Percentiles rank a stretch among this genome's conserved stretches.
Conservation (phyloP, 2,888 invertebrate species). For the Oligia fasciuncula region DNA sequence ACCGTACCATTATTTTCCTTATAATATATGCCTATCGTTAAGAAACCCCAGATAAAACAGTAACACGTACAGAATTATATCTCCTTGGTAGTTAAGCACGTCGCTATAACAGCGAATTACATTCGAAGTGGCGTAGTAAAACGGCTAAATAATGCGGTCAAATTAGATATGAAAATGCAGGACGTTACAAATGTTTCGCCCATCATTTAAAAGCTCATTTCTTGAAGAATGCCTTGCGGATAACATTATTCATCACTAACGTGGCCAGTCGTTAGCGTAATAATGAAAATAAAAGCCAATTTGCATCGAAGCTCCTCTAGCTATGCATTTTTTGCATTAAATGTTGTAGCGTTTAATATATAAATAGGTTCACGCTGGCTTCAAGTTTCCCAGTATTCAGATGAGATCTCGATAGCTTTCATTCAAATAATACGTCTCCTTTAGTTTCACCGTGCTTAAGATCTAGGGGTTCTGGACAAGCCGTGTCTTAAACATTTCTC, state of each 20-base stretch:
- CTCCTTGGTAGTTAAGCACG: constrained; percentile 53
- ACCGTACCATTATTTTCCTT: constrained; percentile 23
- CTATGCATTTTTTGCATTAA: constrained; percentile 69
- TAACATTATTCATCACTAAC: constrained; percentile 75
- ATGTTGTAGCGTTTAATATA: constrained; percentile 60
- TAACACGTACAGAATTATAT: constrained; percentile 58
- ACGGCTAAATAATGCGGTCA: constrained; percentile 61
- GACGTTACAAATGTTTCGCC: constrained; percentile 58
- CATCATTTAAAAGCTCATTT: constrained; percentile 70
- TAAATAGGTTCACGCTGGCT: constrained; percentile 55
- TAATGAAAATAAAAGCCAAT: constrained; percentile 66
- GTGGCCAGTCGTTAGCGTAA: constrained; percentile 66
- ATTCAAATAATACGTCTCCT: constrained; percentile 66
- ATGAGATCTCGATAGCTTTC: constrained; percentile 69
- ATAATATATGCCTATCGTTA: constrained; percentile 45
- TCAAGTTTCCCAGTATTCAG: constrained; percentile 63
- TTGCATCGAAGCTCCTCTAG: constrained; percentile 61
- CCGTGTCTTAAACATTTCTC: constrained; percentile 17
- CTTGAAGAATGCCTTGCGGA: constrained; percentile 66
- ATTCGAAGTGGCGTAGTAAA: constrained; percentile 54
- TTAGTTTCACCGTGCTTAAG: constrained; percentile 13
- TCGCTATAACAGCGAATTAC: constrained; percentile 48
- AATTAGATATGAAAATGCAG: constrained; percentile 61
- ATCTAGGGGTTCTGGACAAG: constrained; percentile 4
- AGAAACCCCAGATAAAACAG: constrained; percentile 46